phyloP scores from a whole-genome alignment of 2,797 vertebrate species.

The Neosilurus mollespiculum region DNA sequence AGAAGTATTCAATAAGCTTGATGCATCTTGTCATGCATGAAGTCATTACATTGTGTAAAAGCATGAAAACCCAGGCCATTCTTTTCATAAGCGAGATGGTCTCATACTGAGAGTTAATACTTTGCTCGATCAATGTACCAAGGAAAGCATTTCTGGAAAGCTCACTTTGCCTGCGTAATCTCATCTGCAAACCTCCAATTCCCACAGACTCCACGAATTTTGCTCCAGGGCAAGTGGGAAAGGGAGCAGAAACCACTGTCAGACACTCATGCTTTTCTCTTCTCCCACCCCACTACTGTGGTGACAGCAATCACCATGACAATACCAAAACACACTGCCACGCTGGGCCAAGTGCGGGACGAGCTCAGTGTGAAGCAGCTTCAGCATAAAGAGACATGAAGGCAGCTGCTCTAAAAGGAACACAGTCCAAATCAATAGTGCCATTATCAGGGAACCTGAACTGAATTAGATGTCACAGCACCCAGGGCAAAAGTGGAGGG shows the following conservation, averaged over 20 bases:
- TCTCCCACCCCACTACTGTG: constrained; percentile 23
- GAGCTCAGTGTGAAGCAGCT: constrained; percentile 35
- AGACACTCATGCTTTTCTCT: constrained; percentile 24
- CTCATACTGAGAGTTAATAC: constrained; percentile 38
- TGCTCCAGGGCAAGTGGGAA: constrained; percentile 42
- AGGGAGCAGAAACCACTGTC: constrained; percentile 33
- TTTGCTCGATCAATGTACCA: constrained; percentile 40
- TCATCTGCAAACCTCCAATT: constrained; percentile 31
- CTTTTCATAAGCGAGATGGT: constrained; percentile 37
- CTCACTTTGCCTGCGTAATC: constrained; percentile 38
- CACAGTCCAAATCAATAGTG: constrained; percentile 68
- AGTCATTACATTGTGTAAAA: constrained; percentile 34
- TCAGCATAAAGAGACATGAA: constrained; percentile 51
- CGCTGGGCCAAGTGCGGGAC: constrained; percentile 24
- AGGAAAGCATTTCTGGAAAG: constrained; percentile 38
- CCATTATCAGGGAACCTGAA: constrained; percentile 65
- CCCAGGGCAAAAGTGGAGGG: constrained; percentile 53
- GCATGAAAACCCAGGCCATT: constrained; percentile 24
- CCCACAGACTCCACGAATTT: constrained; percentile 22
- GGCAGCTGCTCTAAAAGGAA: constrained; percentile 51
- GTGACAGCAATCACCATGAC: constrained; percentile 57
- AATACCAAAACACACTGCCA: constrained; percentile 48
- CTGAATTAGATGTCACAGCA: constrained; percentile 71
- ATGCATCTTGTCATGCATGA: constrained; percentile 33
- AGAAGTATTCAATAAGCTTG: constrained; percentile 40